Conservation (phyloP, 2,113 vertebrate species). For the Trematomus loennbergii region DNA sequence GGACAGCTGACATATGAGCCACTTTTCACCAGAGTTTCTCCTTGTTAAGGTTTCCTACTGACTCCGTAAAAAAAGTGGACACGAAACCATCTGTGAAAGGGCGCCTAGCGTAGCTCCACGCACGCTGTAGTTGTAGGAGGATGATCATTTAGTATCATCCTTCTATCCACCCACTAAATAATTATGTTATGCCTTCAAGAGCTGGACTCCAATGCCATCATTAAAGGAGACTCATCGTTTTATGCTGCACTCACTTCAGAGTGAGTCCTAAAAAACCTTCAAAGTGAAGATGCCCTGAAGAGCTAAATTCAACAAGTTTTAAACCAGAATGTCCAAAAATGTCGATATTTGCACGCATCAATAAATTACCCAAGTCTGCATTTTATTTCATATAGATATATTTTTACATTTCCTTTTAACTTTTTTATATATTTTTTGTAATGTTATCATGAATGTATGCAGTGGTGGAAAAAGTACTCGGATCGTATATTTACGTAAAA, state of each 20-base stretch:
- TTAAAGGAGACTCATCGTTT: conserved; percentile 54
- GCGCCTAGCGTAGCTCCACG: conserved; percentile 29
- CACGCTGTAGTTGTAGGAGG: conserved; percentile 49
- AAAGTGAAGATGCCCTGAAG: conserved; percentile 34
- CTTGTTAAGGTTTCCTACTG: conserved; percentile 40
- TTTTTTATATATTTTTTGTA: no score
- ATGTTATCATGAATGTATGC: neutral
- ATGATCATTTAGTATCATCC: conserved; percentile 62
- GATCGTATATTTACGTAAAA: no score
- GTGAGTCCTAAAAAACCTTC: conserved; percentile 47
- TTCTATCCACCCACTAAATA: conserved; percentile 64
- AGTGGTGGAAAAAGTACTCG: no score
- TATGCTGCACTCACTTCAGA: conserved; percentile 42
- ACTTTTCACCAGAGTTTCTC: conserved; percentile 37
- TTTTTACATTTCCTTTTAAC: no score
- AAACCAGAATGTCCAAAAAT: neutral
- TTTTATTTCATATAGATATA: neutral
- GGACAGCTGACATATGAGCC: conserved; percentile 26
- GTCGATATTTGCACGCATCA: neutral
- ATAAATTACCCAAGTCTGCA: neutral
- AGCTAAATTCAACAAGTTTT: conserved; percentile 9
- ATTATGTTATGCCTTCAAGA: conserved; percentile 60
- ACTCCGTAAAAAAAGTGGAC: conserved; percentile 41
- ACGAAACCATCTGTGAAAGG: conserved; percentile 39
- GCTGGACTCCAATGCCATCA: conserved; percentile 49